Conservation (phyloP, 2,888 invertebrate species). For the Cataglyphis cursor region DNA sequence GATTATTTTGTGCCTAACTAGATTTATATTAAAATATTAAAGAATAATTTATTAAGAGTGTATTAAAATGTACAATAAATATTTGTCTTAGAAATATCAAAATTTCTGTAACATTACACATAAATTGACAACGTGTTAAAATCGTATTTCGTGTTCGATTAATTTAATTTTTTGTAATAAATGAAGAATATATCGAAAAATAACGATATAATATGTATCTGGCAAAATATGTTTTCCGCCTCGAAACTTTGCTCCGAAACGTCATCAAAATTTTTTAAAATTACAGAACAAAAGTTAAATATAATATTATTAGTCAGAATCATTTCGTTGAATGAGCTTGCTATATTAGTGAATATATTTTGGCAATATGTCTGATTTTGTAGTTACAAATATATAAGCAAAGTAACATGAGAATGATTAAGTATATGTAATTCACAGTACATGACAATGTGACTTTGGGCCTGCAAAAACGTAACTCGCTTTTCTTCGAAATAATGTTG, state of each 20-base stretch:
- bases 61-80: not conserved
- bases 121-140: not conserved
- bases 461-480: not conserved
- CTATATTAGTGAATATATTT: constrained; percentile 3
- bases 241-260: not conserved
- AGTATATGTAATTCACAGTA: not conserved
- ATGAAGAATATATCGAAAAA: not conserved
- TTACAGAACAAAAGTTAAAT: constrained; percentile 20
- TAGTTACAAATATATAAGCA: not conserved
- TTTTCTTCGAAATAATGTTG: constrained; percentile 12
- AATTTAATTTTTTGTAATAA: not conserved
- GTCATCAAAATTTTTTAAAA: constrained; percentile 15
- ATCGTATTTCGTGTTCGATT: not conserved
- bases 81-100: not conserved
- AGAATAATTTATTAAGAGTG: not conserved
- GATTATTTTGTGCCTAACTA: not conserved
- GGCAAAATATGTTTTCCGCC: not conserved
- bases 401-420: constrained; percentile 27
- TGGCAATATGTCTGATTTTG: constrained; percentile 25
- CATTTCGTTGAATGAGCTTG: constrained; percentile 1
- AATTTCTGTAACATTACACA: not conserved
- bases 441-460: constrained; percentile 18
- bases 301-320: constrained; percentile 39
- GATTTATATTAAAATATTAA: not conserved
- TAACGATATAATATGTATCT: not conserved